Evolutionary conservation across 2,113 vertebrate genomes (phyloP).

Genomic region (Delphinus delphis): DNA sequence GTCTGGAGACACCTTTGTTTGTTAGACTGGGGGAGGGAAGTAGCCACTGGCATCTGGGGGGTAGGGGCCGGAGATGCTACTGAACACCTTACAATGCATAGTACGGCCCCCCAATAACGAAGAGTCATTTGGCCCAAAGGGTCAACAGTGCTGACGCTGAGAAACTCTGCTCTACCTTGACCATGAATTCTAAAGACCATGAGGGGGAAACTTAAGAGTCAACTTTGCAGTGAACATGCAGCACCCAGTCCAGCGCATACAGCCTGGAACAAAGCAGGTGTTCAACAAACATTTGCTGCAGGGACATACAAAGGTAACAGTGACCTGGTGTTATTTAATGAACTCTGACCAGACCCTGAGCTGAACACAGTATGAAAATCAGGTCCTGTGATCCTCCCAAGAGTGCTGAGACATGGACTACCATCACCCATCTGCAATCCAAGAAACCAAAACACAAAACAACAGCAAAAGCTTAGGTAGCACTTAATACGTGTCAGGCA

Average conservation of each 20-base stretch:
- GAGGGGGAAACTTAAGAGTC: neutral
- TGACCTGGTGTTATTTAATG: accelerated
- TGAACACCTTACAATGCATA: accelerated
- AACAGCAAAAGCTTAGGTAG: accelerated
- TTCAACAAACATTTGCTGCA: neutral
- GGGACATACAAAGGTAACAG: accelerated
- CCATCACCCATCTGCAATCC: neutral
- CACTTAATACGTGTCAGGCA: neutral
- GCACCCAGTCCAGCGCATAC: neutral
- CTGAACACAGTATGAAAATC: neutral
- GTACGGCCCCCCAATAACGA: too few species aligned
- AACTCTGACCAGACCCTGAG: neutral
- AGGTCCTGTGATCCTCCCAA: neutral
- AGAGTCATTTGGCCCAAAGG: neutral
- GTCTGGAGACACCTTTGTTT: neutral
- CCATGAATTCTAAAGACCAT: accelerated
- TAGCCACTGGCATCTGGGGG: neutral
- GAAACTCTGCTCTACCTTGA: neutral
- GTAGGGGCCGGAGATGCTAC: neutral
- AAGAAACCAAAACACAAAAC: neutral
- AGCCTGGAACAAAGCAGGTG: neutral
- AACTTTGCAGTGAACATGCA: neutral
- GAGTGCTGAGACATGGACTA: accelerated
- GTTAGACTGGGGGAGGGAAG: neutral
- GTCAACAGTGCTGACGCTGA: neutral